Evolutionary conservation across 2,113 vertebrate genomes (phyloP).

Genomic region (Thalassarche chlororhynchos): DNA sequence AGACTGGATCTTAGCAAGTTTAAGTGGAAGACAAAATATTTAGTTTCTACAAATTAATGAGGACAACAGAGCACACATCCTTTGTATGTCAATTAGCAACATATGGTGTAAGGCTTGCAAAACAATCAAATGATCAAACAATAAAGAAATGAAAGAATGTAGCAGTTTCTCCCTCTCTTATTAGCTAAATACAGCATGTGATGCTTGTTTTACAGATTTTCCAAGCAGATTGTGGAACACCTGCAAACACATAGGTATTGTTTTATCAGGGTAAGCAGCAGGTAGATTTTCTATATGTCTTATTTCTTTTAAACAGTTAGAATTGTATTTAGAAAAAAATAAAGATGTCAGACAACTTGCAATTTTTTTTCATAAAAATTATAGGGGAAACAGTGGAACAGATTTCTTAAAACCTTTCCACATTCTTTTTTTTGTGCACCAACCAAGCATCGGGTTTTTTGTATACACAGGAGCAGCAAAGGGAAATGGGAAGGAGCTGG

Average conservation of each 20-base stretch:
- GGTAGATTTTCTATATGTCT: background rate
- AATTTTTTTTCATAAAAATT: background rate
- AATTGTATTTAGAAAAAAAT: background rate
- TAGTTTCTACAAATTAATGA: conserved; percentile 64
- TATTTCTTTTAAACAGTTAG: background rate
- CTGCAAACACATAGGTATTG: conserved; percentile 49
- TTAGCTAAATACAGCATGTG: background rate
- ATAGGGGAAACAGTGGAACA: background rate
- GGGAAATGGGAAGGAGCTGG: background rate
- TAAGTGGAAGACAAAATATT: conserved; percentile 66
- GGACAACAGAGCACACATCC: conserved; percentile 23
- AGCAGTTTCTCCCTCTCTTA: background rate
- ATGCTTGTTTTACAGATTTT: conserved; percentile 22
- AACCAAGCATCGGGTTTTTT: background rate
- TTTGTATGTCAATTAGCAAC: conserved; percentile 66
- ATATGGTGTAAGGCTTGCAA: conserved; percentile 57
- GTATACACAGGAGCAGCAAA: background rate
- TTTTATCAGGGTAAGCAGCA: background rate
- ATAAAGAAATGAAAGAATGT: conserved; percentile 44
- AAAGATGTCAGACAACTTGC: background rate
- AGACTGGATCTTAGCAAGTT: background rate
- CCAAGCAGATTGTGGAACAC: conserved; percentile 73
- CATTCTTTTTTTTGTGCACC: background rate
- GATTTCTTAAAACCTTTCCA: background rate
- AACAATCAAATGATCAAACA: conserved; percentile 62